Evolutionary conservation across 2,888 invertebrate genomes (phyloP), one percentile per base, ranked within the genome.

Genomic region (Leptinotarsa peninsularis): DNA sequence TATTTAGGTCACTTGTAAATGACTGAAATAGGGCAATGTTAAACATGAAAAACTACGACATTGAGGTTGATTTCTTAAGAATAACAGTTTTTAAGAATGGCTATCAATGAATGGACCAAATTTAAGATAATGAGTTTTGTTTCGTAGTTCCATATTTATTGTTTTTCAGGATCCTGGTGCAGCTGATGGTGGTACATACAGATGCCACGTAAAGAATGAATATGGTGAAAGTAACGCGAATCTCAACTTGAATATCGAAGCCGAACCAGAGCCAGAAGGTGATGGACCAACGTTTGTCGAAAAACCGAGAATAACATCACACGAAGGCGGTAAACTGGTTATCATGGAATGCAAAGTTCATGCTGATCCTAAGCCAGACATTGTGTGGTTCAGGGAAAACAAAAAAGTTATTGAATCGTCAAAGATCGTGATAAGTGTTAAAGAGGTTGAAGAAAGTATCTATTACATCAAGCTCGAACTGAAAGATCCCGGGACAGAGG

Each of bases 191-290:
- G 96, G 96, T 58, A 93, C 94, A 56, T 97, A 96, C 88, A 94
- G 97, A 87, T 98, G 98, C 89, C 95, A 97, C 88, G 96, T 98
- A 77, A 94, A 94, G 89, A 99, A 98, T 88, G 96, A 97, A 89
- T 96, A 93, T 87, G 99, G 99, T 78, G 98, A 98, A 90, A 96
- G 97, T 84, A 98, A 98, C 88, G 98, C 98, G 78, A 98, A 98
- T 89, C 91, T 99, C 72, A 98, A 98, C 86, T 91, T 99, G 75
- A 98, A 99, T 88, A 98, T 99, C 88, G 98, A 98, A 91, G 97
- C 98, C 84, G 96, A 96, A 89, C 94, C 96, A n/a, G 96, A 96
- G 89, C 95, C 94, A 0, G 95, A 96, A 90, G 96, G 96, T 67
- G 95, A 96, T 86, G 96, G 97, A 49, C 99, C 99, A 74, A 96